phyloP scores from a whole-genome alignment of 2,113 vertebrate species.

The Macquaria australasica region DNA sequence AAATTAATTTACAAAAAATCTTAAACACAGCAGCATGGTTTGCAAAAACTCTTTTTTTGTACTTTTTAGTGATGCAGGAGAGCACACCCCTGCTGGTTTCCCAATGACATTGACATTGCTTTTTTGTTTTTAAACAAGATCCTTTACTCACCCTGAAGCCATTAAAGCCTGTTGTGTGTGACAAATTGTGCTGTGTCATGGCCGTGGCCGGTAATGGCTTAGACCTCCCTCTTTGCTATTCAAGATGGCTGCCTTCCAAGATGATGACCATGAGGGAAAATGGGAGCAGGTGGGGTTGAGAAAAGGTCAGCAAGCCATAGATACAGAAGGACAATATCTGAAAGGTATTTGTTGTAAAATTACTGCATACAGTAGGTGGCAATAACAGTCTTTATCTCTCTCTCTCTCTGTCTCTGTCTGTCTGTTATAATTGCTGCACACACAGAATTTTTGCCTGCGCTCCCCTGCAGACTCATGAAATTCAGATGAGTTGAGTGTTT shows the following conservation, averaged over 20 bases:
- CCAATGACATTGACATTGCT: conserved; percentile 35
- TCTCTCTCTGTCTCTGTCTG: background rate
- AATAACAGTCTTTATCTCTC: background rate
- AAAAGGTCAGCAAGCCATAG: conserved; percentile 34
- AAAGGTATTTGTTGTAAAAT: background rate
- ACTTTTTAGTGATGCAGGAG: conserved; percentile 1
- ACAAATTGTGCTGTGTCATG: conserved; percentile 67
- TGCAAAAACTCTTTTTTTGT: background rate
- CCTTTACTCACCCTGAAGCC: conserved; percentile 25
- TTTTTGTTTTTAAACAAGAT: conserved; percentile 20
- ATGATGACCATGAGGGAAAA: conserved; percentile 42
- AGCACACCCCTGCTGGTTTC: background rate
- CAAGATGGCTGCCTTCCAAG: conserved; percentile 55
- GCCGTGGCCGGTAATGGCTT: conserved; percentile 15
- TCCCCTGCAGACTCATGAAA: conserved; percentile 76
- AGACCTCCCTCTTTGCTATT: conserved; percentile 26
- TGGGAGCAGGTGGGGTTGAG: background rate
- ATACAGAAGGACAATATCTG: background rate
- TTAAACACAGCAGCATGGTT: background rate
- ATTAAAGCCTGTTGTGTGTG: conserved; percentile 53
- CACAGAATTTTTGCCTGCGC: conserved; percentile 37
- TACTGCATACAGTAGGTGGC: background rate
- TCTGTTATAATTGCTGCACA: conserved; percentile 43
- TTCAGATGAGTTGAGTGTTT: conserved; percentile 71
- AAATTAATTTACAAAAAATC: background rate